Percentiles rank a stretch among this genome's conserved stretches.
These are phyloP conservation scores for Dicaeum eximium DNA, from an alignment of 2,113 vertebrate species.

Conservation along the genomic window DNA sequence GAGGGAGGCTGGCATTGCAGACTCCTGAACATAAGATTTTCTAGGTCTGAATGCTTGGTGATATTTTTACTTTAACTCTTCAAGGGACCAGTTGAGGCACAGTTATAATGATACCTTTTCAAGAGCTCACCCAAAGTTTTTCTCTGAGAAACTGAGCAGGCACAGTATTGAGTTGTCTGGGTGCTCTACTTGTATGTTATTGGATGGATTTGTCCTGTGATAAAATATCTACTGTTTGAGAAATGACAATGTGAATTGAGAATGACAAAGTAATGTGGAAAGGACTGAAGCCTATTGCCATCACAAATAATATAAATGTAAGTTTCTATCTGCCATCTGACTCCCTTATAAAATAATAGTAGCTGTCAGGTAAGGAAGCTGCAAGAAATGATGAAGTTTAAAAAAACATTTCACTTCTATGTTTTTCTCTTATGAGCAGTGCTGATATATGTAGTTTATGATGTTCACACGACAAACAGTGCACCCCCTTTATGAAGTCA, in stretches of 20 bases:
- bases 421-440: neutral
- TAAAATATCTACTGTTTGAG: slow-evolving; percentile 7
- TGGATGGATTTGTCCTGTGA: neutral
- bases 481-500: neutral
- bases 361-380: neutral
- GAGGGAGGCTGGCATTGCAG: neutral
- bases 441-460: neutral
- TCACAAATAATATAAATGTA: slow-evolving; percentile 37
- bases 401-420: neutral
- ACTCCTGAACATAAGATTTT: neutral
- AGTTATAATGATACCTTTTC: neutral
- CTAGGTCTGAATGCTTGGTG: neutral
- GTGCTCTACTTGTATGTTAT: neutral
- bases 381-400: slow-evolving; percentile 6
- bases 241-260: slow-evolving; percentile 4
- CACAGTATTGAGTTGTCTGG: neutral
- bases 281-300: neutral
- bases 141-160: neutral
- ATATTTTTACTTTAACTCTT: neutral
- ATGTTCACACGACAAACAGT: neutral
- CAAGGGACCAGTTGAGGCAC: neutral
- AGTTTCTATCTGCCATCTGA: neutral
- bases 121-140: neutral
- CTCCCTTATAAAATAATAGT: slow-evolving; percentile 15
- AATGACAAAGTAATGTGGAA: slow-evolving; percentile 30